Evolutionary conservation across 2,888 invertebrate species (phyloP).

Genomic region (Bellardia pandia): DNA sequence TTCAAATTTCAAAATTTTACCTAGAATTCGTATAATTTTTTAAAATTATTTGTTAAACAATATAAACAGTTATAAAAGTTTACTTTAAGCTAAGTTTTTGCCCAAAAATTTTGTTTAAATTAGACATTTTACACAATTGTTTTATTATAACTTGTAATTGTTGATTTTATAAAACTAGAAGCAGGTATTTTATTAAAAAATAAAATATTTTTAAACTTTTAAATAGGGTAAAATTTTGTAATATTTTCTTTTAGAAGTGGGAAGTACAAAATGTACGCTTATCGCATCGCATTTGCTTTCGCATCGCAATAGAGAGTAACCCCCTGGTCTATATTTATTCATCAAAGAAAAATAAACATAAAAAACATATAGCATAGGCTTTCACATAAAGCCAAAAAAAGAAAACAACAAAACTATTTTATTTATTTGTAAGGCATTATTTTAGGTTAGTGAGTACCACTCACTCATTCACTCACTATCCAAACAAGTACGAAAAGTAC

Average conservation of each 20-base stretch:
- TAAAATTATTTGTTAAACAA: neutral
- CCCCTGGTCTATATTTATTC: neutral
- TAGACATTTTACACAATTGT: neutral
- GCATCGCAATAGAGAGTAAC: no score
- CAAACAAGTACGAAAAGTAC: slow-evolving; percentile 5
- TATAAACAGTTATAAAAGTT: neutral
- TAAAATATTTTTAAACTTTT: no score
- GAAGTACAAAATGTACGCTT: neutral
- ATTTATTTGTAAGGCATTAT: neutral
- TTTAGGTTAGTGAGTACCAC: neutral
- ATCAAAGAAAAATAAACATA: slow-evolving; percentile 48
- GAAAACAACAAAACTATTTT: slow-evolving; percentile 16
- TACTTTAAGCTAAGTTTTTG: slow-evolving; percentile 6
- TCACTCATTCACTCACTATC: no score
- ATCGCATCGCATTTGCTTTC: no score
- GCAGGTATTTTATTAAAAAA: neutral
- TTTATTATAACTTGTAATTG: neutral
- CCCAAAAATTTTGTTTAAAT: neutral
- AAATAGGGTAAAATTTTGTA: no score
- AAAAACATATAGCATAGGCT: slow-evolving; percentile 62
- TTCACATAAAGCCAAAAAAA: slow-evolving; percentile 66
- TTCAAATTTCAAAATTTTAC: no score
- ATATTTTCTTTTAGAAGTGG: no score
- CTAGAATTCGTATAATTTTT: no score
- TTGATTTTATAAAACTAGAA: neutral